Conservation (phyloP, 2,113 vertebrate species). For the Mus pahari region DNA sequence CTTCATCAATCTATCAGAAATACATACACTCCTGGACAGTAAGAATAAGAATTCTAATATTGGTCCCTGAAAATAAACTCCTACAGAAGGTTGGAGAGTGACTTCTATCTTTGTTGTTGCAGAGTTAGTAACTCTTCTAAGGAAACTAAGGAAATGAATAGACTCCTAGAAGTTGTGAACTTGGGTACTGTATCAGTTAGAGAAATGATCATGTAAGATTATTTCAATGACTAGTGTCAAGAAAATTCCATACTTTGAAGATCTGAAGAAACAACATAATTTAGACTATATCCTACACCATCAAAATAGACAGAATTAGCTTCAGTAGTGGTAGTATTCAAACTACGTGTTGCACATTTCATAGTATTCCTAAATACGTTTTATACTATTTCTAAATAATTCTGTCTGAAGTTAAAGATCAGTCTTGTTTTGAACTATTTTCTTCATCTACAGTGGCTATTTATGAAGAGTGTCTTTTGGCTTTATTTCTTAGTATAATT, state of each 20-base stretch:
- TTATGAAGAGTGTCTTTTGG: background rate
- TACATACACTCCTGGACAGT: background rate
- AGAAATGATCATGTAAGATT: background rate
- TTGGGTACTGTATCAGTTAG: background rate
- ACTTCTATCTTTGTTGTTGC: background rate
- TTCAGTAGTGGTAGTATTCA: background rate
- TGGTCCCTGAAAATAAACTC: background rate
- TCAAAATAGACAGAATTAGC: background rate
- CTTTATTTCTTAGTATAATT: constrained; percentile 23
- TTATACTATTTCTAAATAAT: background rate
- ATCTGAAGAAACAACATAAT: background rate
- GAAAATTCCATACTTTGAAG: background rate
- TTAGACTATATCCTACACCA: background rate
- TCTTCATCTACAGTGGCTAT: background rate
- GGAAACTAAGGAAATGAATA: background rate
- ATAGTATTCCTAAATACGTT: background rate
- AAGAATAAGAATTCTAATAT: background rate
- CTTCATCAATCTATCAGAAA: background rate
- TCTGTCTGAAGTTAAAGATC: background rate
- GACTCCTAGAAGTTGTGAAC: background rate
- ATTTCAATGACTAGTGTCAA: background rate
- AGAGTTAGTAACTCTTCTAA: background rate
- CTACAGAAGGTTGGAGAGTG: background rate
- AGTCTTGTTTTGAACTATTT: constrained; percentile 41
- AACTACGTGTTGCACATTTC: background rate